Evolutionary conservation across 2,113 vertebrate species (phyloP).

Genomic region (Sula dactylatra): DNA sequence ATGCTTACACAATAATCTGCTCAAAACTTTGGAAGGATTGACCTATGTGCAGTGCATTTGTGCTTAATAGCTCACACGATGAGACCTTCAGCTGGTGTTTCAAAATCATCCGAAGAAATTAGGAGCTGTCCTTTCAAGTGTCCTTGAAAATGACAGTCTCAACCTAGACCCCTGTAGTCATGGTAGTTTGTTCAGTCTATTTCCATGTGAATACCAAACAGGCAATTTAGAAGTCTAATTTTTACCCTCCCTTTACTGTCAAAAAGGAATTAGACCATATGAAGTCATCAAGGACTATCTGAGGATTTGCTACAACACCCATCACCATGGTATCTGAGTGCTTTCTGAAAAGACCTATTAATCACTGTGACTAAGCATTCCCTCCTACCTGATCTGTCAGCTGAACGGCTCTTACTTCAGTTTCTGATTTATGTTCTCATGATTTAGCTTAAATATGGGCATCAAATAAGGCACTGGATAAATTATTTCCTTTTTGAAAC

Average conservation of each 20-base stretch:
- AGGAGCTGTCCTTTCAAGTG: constrained; percentile 6
- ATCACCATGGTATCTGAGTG: constrained; percentile 55
- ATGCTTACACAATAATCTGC: neutral
- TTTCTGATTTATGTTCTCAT: constrained; percentile 19
- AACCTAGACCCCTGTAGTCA: constrained; percentile 44
- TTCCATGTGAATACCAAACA: constrained; percentile 45
- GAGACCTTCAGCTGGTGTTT: neutral
- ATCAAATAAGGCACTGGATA: neutral
- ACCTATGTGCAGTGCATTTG: neutral
- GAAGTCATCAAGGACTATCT: constrained; percentile 63
- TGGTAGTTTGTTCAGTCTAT: constrained; percentile 16
- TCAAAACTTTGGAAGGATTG: neutral
- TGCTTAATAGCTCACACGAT: neutral
- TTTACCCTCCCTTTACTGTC: constrained; percentile 43
- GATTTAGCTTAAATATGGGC: constrained; percentile 17
- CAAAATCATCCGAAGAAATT: constrained; percentile 26
- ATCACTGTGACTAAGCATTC: constrained; percentile 4
- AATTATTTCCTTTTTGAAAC: neutral
- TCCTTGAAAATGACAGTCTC: constrained; percentile 45
- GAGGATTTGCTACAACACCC: constrained; percentile 52
- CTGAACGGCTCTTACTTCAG: neutral
- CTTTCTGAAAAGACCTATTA: constrained; percentile 59
- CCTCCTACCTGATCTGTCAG: constrained; percentile 42
- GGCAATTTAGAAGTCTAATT: constrained; percentile 63
- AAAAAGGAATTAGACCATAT: constrained; percentile 56